These are phyloP conservation scores for Tarsius wallacei DNA, from an alignment of 2,797 vertebrate genomes.

Conservation along the genomic window DNA sequence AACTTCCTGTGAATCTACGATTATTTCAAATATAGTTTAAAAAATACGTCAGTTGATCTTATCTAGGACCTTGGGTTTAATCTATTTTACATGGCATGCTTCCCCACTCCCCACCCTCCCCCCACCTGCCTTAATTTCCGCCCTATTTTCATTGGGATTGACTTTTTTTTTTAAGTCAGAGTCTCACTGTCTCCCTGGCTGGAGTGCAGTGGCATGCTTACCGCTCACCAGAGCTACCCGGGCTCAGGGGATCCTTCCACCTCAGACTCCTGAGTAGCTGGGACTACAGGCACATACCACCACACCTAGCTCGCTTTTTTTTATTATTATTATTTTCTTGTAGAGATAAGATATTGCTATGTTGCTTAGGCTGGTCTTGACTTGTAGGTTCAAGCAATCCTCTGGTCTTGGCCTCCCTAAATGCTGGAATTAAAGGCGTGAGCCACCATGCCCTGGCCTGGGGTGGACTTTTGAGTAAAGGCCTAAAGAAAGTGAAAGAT, in stretches of 20 bases:
- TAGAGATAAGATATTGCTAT: neutral
- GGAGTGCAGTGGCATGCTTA: neutral
- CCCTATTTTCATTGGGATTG: neutral
- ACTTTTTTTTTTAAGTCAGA: neutral
- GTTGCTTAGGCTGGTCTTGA: neutral
- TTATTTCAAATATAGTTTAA: constrained; percentile 45
- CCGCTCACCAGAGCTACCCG: neutral
- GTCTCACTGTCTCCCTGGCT: neutral
- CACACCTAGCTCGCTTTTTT: neutral
- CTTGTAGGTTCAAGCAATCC: neutral
- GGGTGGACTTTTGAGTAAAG: constrained; percentile 49
- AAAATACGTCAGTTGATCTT: neutral
- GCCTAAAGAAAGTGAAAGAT: neutral
- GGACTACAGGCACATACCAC: neutral
- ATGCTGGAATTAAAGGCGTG: neutral
- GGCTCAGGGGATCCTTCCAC: neutral
- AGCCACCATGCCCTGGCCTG: neutral
- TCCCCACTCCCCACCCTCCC: too few species aligned
- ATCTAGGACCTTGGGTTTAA: constrained; percentile 30
- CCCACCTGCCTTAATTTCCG: neutral
- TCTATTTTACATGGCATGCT: neutral
- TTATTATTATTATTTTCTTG: neutral
- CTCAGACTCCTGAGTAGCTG: neutral
- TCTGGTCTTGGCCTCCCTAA: neutral
- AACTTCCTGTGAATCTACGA: constrained; percentile 25